phyloP scores from a whole-genome alignment of 2,797 vertebrate species.

The Takifugu rubripes region DNA sequence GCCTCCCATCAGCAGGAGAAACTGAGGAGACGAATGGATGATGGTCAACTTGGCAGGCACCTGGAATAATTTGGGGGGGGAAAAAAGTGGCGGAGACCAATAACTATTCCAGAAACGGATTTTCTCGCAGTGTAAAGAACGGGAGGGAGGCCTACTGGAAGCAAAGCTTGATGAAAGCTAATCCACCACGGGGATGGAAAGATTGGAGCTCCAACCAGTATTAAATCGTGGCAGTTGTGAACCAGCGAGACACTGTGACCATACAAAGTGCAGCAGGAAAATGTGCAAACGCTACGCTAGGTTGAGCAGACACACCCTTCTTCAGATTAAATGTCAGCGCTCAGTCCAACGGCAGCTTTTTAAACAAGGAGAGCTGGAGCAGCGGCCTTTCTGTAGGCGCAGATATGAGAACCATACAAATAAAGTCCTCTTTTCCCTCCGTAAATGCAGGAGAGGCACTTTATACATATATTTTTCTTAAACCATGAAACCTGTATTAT shows the following conservation, averaged over 20 bases:
- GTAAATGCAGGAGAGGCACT: too few species aligned
- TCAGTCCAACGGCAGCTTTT: too few species aligned
- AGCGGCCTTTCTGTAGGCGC: too few species aligned
- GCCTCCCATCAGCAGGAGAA: conserved; percentile 29
- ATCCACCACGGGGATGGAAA: conserved; percentile 45
- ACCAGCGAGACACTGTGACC: conserved; percentile 34
- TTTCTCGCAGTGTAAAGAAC: conserved; percentile 30
- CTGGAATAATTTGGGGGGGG: conserved; percentile 37
- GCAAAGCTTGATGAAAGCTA: conserved; percentile 45
- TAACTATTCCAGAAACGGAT: conserved; percentile 35
- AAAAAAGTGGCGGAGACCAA: conserved; percentile 36
- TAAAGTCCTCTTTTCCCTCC: too few species aligned
- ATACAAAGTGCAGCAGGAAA: conserved; percentile 19
- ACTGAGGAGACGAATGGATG: conserved; percentile 25
- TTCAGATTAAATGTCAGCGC: not conserved
- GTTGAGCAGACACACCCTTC: conserved; percentile 1
- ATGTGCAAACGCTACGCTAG: conserved; percentile 14
- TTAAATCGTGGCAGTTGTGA: conserved; percentile 36
- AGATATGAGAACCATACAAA: too few species aligned
- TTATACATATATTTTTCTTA: too few species aligned
- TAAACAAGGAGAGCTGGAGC: too few species aligned
- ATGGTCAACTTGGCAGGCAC: conserved; percentile 46
- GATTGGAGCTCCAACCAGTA: conserved; percentile 25
- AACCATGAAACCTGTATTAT: too few species aligned
- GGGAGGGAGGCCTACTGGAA: conserved; percentile 25